Percentiles rank a stretch among this genome's conserved stretches.
Conservation (phyloP, 1,140 invertebrate genomes). For the Fopius arisanus region DNA sequence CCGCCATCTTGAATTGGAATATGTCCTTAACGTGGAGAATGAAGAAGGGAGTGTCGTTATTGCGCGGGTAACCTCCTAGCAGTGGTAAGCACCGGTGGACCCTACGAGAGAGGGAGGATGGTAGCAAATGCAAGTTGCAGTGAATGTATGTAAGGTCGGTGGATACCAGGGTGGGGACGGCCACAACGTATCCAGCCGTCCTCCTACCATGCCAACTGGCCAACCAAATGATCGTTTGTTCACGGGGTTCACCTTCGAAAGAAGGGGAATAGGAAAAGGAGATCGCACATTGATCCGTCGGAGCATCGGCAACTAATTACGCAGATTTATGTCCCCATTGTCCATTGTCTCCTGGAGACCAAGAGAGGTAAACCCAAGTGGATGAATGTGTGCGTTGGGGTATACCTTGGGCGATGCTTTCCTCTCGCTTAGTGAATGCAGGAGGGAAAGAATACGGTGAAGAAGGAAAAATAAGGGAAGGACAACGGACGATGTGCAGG, state of each 20-base stretch:
- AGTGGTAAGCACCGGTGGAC: slow-evolving; percentile 8
- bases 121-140: slow-evolving; percentile 17
- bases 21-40: background rate
- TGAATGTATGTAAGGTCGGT: slow-evolving; percentile 28
- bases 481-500: slow-evolving; percentile 25
- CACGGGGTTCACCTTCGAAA: slow-evolving; percentile 28
- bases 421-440: slow-evolving; percentile 30
- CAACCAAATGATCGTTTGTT: slow-evolving; percentile 65
- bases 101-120: slow-evolving; percentile 18
- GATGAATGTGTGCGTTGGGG: background rate
- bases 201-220: slow-evolving; percentile 57
- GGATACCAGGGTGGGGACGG: slow-evolving; percentile 52
- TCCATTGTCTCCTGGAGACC: slow-evolving; percentile 65
- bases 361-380: background rate
- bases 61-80: slow-evolving; percentile 1
- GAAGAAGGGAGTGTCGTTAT: slow-evolving; percentile 42
- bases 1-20: slow-evolving; percentile 28
- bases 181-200: slow-evolving; percentile 52
- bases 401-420: slow-evolving; percentile 32
- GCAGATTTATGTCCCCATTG: slow-evolving; percentile 74
- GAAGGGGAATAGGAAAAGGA: slow-evolving; percentile 53
- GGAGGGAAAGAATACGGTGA: slow-evolving; percentile 20
- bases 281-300: slow-evolving; percentile 64
- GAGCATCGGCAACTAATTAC: slow-evolving; percentile 72
- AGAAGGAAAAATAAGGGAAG: slow-evolving; percentile 14